phyloP scores from a whole-genome alignment of 2,797 vertebrate species.

The Bradypodion ventrale region DNA sequence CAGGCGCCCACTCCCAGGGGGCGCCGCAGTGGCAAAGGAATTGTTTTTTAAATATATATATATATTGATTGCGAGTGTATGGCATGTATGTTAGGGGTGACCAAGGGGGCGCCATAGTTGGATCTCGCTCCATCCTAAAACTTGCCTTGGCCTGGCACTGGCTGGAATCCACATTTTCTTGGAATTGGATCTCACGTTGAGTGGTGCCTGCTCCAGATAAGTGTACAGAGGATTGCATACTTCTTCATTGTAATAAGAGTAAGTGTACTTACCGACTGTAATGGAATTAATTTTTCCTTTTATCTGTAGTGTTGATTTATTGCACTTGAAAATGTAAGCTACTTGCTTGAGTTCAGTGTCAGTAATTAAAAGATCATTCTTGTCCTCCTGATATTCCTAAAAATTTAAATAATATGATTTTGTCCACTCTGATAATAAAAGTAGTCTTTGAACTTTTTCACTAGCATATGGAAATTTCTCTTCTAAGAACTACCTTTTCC shows the following conservation, averaged over 20 bases:
- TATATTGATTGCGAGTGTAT: no score
- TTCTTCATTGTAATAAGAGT: slow-evolving; percentile 31
- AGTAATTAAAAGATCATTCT: slow-evolving; percentile 87
- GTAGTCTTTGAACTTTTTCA: slow-evolving; percentile 23
- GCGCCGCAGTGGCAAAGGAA: no score
- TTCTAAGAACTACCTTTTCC: no score
- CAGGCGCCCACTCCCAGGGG: no score
- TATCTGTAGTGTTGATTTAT: slow-evolving; percentile 89
- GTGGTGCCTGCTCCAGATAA: not conserved
- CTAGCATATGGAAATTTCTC: no score
- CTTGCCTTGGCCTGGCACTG: no score
- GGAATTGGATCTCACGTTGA: not conserved
- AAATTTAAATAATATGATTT: not conserved
- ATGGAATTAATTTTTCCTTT: slow-evolving; percentile 99
- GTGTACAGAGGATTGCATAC: not conserved
- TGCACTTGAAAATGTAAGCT: slow-evolving; percentile 91
- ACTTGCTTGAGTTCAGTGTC: slow-evolving; percentile 96
- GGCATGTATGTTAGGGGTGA: no score
- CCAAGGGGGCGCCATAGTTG: no score
- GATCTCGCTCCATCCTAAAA: no score
- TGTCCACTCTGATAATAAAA: slow-evolving; percentile 28
- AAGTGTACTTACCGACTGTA: slow-evolving; percentile 82
- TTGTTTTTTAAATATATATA: no score
- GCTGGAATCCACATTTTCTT: not conserved
- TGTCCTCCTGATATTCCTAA: slow-evolving; percentile 94